These are phyloP conservation scores for Byasa hedistus DNA, from an alignment of 2,888 invertebrate genomes.

Conservation along the genomic window DNA sequence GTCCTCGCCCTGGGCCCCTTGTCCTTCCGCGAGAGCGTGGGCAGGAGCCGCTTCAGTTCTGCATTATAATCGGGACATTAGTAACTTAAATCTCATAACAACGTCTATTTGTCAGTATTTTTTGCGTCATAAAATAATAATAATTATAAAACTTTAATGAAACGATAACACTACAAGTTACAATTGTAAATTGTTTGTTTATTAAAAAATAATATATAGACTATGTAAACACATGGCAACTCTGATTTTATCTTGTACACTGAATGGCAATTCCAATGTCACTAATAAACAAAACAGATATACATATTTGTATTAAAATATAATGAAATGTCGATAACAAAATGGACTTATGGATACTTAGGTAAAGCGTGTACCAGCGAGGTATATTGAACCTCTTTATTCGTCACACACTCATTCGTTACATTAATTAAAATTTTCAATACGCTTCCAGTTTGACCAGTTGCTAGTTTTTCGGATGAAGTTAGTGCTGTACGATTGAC, in stretches of 20 bases:
- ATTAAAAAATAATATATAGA: not conserved
- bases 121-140: not conserved
- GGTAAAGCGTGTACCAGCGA: too few relatives aligned
- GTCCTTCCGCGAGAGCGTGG: conserved; percentile 69
- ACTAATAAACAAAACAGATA: not conserved
- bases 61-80: conserved; percentile 31
- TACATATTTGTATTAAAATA: not conserved
- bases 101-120: conserved; percentile 5
- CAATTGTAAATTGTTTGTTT: not conserved
- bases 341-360: too few relatives aligned
- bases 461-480: too few relatives aligned
- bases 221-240: conserved; percentile 3
- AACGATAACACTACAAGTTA: not conserved
- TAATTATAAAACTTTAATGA: not conserved
- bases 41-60: conserved; percentile 73
- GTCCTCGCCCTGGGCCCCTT: conserved; percentile 74
- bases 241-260: conserved; percentile 17
- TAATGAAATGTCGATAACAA: not conserved
- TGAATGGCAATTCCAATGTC: conserved; percentile 9
- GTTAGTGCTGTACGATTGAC: too few relatives aligned
- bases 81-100: not conserved
- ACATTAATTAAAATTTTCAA: too few relatives aligned
- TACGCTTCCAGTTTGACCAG: too few relatives aligned
- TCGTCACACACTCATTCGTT: too few relatives aligned
- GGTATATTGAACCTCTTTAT: too few relatives aligned